Evolutionary conservation across 2,113 vertebrate genomes (phyloP).

Genomic region (Platysternon megacephalum): DNA sequence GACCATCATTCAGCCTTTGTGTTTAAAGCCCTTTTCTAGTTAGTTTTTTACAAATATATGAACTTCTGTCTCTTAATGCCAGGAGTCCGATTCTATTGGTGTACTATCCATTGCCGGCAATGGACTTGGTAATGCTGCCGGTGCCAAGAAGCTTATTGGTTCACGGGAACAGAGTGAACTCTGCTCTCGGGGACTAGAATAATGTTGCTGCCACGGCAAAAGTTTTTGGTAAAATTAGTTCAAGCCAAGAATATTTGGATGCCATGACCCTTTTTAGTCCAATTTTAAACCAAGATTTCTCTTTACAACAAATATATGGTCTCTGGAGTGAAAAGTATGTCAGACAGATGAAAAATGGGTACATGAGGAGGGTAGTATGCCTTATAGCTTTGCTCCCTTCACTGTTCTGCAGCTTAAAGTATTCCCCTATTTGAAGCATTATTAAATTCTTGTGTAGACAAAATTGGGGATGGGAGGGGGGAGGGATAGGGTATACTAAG

Average conservation of each 20-base stretch:
- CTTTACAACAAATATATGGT: not conserved
- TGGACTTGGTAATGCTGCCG: not conserved
- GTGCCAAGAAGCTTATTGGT: constrained; percentile 23
- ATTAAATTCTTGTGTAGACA: constrained; percentile 75
- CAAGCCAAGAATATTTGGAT: accelerated
- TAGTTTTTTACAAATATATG: not conserved
- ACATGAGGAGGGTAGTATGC: not conserved
- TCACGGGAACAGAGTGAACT: constrained; percentile 2
- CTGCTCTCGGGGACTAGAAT: not conserved
- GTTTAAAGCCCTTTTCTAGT: constrained; percentile 61
- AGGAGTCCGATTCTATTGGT: accelerated
- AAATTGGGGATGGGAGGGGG: not conserved
- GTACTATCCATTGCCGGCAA: not conserved
- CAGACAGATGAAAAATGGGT: not conserved
- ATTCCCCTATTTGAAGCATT: constrained; percentile 52
- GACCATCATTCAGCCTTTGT: constrained; percentile 7
- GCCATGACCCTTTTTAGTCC: not conserved
- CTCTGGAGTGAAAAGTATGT: not conserved
- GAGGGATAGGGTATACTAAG: constrained; percentile 54
- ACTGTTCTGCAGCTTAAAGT: accelerated
- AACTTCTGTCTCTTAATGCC: not conserved
- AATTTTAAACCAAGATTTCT: not conserved
- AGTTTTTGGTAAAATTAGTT: not conserved
- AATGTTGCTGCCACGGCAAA: accelerated
- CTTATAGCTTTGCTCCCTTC: not conserved